These are phyloP conservation scores for Umimayanthus chanpuru DNA, from an alignment of 92 coral and sea anemone species.

Conservation along the genomic window DNA sequence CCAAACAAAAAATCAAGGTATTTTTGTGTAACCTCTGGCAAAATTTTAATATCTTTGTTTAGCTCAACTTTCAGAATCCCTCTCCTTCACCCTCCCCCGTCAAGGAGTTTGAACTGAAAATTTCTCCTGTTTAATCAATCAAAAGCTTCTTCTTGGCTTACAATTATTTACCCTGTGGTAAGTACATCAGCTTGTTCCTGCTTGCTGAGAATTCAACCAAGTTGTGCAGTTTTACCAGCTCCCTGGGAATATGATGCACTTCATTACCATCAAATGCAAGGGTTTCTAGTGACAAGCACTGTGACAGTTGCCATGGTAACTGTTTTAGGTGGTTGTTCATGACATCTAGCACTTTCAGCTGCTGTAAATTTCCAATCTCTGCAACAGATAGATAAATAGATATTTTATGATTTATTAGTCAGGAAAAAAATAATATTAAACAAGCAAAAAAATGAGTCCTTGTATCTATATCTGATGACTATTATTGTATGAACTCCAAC, in stretches of 20 bases:
- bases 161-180: constrained; percentile 62
- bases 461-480: neutral
- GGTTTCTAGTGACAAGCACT: constrained; percentile 55
- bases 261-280: constrained; percentile 63
- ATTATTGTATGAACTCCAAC: too few species aligned
- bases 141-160: too few species aligned
- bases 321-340: constrained; percentile 62
- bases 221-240: constrained; percentile 46
- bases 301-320: constrained; percentile 69
- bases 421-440: neutral
- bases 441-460: too few species aligned
- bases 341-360: constrained; percentile 67
- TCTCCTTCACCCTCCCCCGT: too few species aligned
- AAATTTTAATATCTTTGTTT: too few species aligned
- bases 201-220: constrained; percentile 63
- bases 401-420: neutral
- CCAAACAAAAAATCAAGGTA: too few species aligned
- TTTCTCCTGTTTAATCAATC: too few species aligned
- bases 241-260: constrained; percentile 60
- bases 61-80: too few species aligned
- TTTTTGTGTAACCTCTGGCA: too few species aligned
- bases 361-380: constrained; percentile 64
- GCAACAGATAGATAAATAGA: neutral
- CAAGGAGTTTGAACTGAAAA: too few species aligned
- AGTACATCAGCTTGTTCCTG: constrained; percentile 50